These are phyloP conservation scores for Eulithis testata DNA, from an alignment of 2,888 invertebrate genomes.

Conservation along the genomic window DNA sequence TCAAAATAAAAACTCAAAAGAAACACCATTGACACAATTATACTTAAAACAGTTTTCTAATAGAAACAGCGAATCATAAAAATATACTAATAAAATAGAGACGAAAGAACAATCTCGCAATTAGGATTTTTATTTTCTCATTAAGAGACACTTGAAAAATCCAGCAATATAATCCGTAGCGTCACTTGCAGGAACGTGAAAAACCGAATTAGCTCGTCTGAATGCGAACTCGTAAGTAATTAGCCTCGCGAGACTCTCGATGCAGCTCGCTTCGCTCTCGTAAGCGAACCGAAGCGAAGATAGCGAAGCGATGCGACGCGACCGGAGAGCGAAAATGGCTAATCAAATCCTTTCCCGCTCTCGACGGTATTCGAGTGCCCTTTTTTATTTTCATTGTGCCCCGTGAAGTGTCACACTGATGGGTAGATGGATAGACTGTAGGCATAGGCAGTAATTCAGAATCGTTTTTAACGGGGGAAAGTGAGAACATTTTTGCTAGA, in stretches of 20 bases:
- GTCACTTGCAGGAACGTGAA: constrained; percentile 74
- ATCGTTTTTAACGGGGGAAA: constrained; percentile 33
- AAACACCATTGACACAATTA: constrained; percentile 21
- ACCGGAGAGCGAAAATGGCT: constrained; percentile 80
- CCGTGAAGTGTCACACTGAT: constrained; percentile 73
- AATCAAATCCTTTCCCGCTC: constrained; percentile 83
- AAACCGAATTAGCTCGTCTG: constrained; percentile 80
- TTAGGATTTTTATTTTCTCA: constrained; percentile 38
- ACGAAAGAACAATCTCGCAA: constrained; percentile 38
- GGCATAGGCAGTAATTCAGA: constrained; percentile 41
- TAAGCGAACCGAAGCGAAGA: constrained; percentile 80
- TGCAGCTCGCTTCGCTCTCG: constrained; percentile 61
- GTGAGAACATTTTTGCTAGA: constrained; percentile 26
- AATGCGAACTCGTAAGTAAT: constrained; percentile 83
- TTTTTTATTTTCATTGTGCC: constrained; percentile 80
- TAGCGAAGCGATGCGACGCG: constrained; percentile 72
- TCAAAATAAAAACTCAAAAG: constrained; percentile 28
- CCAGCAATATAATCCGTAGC: constrained; percentile 37
- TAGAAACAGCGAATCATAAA: constrained; percentile 44
- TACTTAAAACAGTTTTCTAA: background rate
- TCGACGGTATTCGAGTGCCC: constrained; percentile 71
- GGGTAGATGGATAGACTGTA: constrained; percentile 52
- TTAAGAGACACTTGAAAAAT: constrained; percentile 41
- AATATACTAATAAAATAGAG: constrained; percentile 25
- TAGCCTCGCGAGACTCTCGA: constrained; percentile 83